phyloP scores from a whole-genome alignment of 1,140 invertebrate species.

The Drosophila bifasciata region DNA sequence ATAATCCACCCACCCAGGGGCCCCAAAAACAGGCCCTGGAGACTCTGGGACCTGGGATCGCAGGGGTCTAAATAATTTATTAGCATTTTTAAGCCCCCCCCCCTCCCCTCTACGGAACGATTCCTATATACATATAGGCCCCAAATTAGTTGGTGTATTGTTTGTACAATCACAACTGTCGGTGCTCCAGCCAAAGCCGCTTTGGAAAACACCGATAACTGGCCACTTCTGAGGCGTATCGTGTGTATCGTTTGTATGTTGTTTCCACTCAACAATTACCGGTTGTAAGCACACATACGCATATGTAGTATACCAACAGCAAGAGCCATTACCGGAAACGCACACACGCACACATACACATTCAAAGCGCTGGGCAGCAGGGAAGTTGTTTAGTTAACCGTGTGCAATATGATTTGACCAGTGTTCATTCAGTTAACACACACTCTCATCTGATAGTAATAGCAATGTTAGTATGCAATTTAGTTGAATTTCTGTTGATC shows the following conservation, averaged over 20 bases:
- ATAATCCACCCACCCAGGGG: constrained; percentile 16
- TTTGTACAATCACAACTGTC: constrained; percentile 4
- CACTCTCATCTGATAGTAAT: constrained; percentile 63
- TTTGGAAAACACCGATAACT: too few relatives aligned
- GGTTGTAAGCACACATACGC: constrained; percentile 57
- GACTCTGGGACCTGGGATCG: constrained; percentile 1
- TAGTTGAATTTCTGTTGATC: constrained; percentile 79
- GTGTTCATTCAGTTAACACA: constrained; percentile 66
- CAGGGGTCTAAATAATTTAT: constrained; percentile 43
- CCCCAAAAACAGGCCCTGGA: constrained; percentile 1
- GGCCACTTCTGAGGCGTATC: constrained; percentile 11
- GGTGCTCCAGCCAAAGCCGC: background rate
- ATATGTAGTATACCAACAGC: constrained; percentile 9
- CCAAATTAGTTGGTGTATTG: constrained; percentile 31
- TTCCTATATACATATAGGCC: constrained; percentile 45
- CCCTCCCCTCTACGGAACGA: constrained; percentile 25
- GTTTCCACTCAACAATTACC: constrained; percentile 46
- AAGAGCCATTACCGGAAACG: constrained; percentile 25
- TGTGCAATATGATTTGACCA: constrained; percentile 70
- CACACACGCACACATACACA: constrained; percentile 33
- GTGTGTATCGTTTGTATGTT: constrained; percentile 34
- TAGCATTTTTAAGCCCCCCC: constrained; percentile 41
- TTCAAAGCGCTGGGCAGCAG: constrained; percentile 15
- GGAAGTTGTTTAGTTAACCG: constrained; percentile 57
- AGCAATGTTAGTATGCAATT: constrained; percentile 79